These are phyloP conservation scores for Dolichotis patagonum DNA, from an alignment of 2,113 vertebrate genomes.

Conservation along the genomic window DNA sequence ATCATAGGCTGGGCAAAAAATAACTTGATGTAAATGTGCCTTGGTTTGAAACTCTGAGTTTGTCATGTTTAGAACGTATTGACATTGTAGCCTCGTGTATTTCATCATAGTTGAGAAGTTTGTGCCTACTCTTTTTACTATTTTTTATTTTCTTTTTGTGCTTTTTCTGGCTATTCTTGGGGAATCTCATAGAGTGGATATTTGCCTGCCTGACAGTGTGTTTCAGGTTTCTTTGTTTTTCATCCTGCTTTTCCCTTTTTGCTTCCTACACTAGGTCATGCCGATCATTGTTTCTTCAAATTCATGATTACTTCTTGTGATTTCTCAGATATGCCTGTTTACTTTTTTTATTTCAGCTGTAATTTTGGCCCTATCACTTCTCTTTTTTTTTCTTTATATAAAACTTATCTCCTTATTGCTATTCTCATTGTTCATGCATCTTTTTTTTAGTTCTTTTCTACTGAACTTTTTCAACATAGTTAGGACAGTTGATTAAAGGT, in stretches of 20 bases:
- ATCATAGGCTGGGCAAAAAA: not conserved
- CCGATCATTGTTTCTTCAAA: not conserved
- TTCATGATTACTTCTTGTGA: not conserved
- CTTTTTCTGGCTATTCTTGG: no score
- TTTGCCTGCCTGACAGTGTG: not conserved
- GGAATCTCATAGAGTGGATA: not conserved
- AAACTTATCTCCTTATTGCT: not conserved
- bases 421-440: no score
- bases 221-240: not conserved
- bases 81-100: not conserved
- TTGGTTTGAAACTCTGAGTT: not conserved
- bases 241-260: not conserved
- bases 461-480: not conserved
- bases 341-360: not conserved
- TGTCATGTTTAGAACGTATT: not conserved
- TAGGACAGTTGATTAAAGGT: not conserved
- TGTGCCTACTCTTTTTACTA: not conserved
- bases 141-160: not conserved
- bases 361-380: not conserved
- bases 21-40: not conserved
- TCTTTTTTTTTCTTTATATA: not conserved
- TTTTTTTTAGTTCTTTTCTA: not conserved
- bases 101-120: not conserved
- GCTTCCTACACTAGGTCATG: not conserved
- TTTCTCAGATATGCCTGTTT: not conserved